Evolutionary conservation across 1,140 invertebrate species (phyloP), one percentile per base, ranked within the genome.

Genomic region (Rhopalosiphum maidis): DNA sequence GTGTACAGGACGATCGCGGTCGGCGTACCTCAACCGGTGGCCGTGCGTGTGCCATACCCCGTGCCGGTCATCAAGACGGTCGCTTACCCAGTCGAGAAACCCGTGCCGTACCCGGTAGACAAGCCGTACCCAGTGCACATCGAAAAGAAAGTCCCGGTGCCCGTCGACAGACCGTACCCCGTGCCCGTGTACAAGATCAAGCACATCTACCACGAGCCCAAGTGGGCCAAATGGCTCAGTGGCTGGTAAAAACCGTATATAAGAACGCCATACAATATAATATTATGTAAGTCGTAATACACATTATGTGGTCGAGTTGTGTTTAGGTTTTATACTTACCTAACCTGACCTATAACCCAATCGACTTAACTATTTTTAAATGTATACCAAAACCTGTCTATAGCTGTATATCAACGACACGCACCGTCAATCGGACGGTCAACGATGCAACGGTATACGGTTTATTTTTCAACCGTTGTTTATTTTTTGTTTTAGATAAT

Each of bases 101-200:
- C 94, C 7, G 94, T 94, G 77, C 94, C 94, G 2, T 94, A 94
- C 92, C 94, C 94, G 0, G 94, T 94, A 0, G 94, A 94, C 54
- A 94, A 94, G 83, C 94, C 94, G 22, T 94, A 94, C 91, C 94
- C 94, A 8, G 94, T 94, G 37, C 94, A 94, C 21, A 93, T 94
- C 15, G 94, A 94, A 91, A 94, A 94, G 89, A 94, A 94, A 90
- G 94, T 94, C 15, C 94, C 94, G 0, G 94, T 94, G 35, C 94
- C 94, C 6, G 94, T 94, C 48, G 89, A 94, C 94, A 41, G 94
- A 94, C 94, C 43, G 94, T 94, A 91, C 94, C 94, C 22, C 94
- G 94, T 94, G 6, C 94, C 94, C 11, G 94, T 94, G 46, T 94
- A 94, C 93, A 94, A 94, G 91, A 94, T 94, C 41, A 94, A 94